Percentiles rank a stretch among this genome's conserved stretches.
These are phyloP conservation scores for Teleogryllus occipitalis DNA, from an alignment of 1,140 invertebrate genomes.

Conservation along the genomic window DNA sequence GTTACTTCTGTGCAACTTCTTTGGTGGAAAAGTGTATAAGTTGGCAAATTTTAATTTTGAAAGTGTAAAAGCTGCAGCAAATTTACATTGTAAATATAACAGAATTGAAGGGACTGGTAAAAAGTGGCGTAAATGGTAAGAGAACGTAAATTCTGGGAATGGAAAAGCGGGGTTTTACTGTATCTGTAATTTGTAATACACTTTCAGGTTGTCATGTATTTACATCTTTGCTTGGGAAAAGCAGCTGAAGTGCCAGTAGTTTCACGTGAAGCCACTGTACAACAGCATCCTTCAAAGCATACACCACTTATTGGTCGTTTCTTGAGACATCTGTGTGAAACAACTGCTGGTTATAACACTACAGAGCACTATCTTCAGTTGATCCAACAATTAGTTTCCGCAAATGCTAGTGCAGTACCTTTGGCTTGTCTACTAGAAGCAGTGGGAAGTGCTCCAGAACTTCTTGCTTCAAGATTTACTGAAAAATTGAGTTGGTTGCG, in stretches of 20 bases:
- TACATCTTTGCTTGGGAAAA: conserved; percentile 58
- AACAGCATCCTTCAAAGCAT: conserved; percentile 51
- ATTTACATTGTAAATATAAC: no score
- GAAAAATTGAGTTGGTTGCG: conserved; percentile 50
- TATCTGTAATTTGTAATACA: background rate
- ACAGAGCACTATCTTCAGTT: conserved; percentile 56
- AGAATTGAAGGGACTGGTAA: no score
- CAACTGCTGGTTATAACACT: conserved; percentile 39
- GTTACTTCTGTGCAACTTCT: no score
- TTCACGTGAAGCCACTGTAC: conserved; percentile 13
- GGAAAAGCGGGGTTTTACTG: no score
- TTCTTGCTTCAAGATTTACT: conserved; percentile 45
- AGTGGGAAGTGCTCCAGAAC: conserved; percentile 55
- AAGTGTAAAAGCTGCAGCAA: no score
- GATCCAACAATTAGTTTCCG: conserved; percentile 51
- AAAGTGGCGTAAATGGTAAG: no score
- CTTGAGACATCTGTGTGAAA: conserved; percentile 39
- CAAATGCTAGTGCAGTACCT: conserved; percentile 51
- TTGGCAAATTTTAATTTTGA: no score
- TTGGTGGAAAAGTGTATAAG: no score
- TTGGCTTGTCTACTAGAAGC: conserved; percentile 65
- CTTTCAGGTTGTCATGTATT: conserved; percentile 62
- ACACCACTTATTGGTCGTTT: conserved; percentile 53
- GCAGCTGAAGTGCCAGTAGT: conserved; percentile 32
- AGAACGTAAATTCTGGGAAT: no score